phyloP scores from a whole-genome alignment of 2,113 vertebrate species.

The Dromiciops gliroides region DNA sequence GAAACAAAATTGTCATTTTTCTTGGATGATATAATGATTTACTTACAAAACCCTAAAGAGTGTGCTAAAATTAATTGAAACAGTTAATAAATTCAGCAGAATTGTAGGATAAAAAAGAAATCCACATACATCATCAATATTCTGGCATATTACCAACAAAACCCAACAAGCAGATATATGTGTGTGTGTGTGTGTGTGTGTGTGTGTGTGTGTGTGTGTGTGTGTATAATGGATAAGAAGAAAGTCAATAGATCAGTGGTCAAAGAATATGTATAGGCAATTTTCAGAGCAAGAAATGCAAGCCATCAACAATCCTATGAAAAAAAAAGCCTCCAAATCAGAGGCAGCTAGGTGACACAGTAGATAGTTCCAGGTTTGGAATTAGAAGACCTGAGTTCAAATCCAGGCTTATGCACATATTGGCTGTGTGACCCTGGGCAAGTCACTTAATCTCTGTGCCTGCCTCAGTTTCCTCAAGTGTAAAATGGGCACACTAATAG shows the following conservation, averaged over 20 bases:
- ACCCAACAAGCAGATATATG: background rate
- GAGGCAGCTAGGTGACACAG: background rate
- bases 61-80: background rate
- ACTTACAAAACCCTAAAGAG: background rate
- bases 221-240: background rate
- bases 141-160: background rate
- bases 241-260: background rate
- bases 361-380: background rate
- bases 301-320: background rate
- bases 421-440: constrained; percentile 15
- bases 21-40: background rate
- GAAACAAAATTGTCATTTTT: background rate
- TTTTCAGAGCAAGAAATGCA: background rate
- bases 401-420: background rate
- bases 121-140: background rate
- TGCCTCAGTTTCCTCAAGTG: background rate
- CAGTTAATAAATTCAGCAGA: background rate
- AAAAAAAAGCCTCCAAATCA: background rate
- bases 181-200: too few species aligned
- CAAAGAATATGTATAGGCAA: background rate
- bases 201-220: too few species aligned
- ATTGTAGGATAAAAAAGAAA: background rate
- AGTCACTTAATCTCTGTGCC: constrained; percentile 15
- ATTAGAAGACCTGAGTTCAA: background rate
- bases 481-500: constrained; percentile 4